Conservation (phyloP, 2,888 invertebrate genomes). For the Caenorhabditis sinica region DNA sequence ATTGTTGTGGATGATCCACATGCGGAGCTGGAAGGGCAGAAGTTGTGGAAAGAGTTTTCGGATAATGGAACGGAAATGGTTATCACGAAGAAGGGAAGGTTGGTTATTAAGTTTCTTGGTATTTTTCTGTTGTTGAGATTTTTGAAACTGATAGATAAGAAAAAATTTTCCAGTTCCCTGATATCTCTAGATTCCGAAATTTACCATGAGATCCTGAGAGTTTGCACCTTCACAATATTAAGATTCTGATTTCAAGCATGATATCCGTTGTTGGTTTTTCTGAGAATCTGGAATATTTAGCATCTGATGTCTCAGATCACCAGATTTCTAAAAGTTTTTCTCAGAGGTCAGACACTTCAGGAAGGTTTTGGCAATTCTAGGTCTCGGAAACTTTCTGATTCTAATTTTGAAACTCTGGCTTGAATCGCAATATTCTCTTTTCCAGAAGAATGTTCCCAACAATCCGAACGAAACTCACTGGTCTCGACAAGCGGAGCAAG, state of each 20-base stretch:
- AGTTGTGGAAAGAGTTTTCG: constrained; percentile 99
- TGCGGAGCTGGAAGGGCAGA: constrained; percentile 97
- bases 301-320: neutral
- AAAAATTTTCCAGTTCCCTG: neutral
- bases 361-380: too few relatives aligned
- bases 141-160: too few relatives aligned
- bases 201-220: neutral
- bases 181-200: neutral
- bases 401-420: too few relatives aligned
- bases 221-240: neutral
- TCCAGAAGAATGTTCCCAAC: constrained; percentile 99
- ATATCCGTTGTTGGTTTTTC: too few relatives aligned
- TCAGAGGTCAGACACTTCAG: too few relatives aligned
- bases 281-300: neutral
- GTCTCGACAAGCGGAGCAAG: constrained; percentile 98
- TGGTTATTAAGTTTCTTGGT: neutral
- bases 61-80: constrained; percentile 99
- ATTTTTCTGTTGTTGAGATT: neutral
- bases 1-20: constrained; percentile 95
- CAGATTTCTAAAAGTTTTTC: too few relatives aligned
- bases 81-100: constrained; percentile 99
- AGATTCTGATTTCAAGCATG: neutral
- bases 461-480: constrained; percentile 98
- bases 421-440: too few relatives aligned
- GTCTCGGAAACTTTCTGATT: too few relatives aligned